Percentiles rank a stretch among this genome's conserved stretches.
These are phyloP conservation scores for Tetranychus urticae DNA, from an alignment of 1,140 invertebrate species.

Conservation along the genomic window DNA sequence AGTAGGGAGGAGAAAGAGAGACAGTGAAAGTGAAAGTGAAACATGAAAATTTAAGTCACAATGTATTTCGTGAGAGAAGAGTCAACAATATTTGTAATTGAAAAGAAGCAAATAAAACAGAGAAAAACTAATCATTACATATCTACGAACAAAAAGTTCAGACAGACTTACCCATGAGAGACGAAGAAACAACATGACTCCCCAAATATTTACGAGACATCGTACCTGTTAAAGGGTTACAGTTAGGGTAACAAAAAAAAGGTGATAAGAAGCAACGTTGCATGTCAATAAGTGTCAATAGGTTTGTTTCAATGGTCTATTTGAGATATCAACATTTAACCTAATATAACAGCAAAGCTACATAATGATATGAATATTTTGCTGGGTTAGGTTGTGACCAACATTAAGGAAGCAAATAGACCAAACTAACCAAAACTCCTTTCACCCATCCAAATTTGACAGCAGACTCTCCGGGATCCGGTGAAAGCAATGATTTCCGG, in stretches of 20 bases:
- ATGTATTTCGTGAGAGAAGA: no score
- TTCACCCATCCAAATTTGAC: slow-evolving; percentile 29
- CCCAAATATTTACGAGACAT: slow-evolving; percentile 34
- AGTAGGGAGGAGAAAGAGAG: not conserved
- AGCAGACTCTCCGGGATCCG: slow-evolving; percentile 1
- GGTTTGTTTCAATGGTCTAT: no score
- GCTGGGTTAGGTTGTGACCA: no score
- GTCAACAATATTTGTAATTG: no score
- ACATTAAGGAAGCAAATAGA: no score
- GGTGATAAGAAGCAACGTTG: not conserved
- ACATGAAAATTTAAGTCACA: no score
- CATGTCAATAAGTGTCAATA: no score
- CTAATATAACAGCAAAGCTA: no score
- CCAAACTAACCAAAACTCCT: slow-evolving; percentile 19
- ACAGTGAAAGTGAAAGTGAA: no score
- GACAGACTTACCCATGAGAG: slow-evolving; percentile 23
- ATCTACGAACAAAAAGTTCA: not conserved
- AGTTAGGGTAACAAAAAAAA: not conserved
- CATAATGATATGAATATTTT: no score
- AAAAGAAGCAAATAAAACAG: no score
- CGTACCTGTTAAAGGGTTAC: slow-evolving; percentile 12
- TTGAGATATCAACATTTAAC: no score
- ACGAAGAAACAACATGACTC: slow-evolving; percentile 34
- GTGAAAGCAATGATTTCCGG: not conserved
- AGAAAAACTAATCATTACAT: not conserved